These are phyloP conservation scores for Melanotaenia nigrans DNA, from an alignment of 2,797 vertebrate species.

Conservation along the genomic window DNA sequence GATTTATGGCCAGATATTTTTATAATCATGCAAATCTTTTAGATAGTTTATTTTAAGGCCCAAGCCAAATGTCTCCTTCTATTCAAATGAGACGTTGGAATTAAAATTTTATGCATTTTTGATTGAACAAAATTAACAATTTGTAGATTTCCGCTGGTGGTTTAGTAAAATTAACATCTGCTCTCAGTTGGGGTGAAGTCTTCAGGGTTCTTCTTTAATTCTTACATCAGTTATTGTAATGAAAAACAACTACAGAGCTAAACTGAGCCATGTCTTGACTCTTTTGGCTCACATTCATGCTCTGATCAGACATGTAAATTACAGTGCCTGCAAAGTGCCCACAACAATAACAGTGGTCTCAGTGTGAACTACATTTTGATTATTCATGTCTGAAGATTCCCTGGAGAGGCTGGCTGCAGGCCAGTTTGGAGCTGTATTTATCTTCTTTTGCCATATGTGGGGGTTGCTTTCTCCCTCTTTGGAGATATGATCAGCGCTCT, in stretches of 20 bases:
- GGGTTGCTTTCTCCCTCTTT: constrained; percentile 71
- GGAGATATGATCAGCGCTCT: constrained; percentile 81
- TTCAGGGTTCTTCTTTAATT: background rate
- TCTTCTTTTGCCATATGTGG: constrained; percentile 73
- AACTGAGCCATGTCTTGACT: background rate
- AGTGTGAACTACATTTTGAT: constrained; percentile 74
- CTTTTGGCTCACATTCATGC: constrained; percentile 4
- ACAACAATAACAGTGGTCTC: constrained; percentile 76
- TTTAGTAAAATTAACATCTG: background rate
- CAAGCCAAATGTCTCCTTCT: background rate
- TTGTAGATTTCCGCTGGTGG: background rate
- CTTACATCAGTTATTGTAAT: background rate
- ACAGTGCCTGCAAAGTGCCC: constrained; percentile 71
- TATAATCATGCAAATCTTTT: background rate
- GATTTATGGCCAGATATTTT: background rate
- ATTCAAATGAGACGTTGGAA: background rate
- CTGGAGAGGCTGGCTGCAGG: constrained; percentile 80
- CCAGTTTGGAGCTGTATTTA: constrained; percentile 80
- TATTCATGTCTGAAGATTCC: constrained; percentile 75
- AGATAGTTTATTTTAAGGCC: no score
- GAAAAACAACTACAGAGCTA: background rate
- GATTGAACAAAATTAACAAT: background rate
- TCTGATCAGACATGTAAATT: constrained; percentile 32
- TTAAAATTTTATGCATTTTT: background rate
- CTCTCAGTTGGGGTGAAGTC: background rate